Conservation (phyloP, 2,888 invertebrate species). For the Drosophila dives region DNA sequence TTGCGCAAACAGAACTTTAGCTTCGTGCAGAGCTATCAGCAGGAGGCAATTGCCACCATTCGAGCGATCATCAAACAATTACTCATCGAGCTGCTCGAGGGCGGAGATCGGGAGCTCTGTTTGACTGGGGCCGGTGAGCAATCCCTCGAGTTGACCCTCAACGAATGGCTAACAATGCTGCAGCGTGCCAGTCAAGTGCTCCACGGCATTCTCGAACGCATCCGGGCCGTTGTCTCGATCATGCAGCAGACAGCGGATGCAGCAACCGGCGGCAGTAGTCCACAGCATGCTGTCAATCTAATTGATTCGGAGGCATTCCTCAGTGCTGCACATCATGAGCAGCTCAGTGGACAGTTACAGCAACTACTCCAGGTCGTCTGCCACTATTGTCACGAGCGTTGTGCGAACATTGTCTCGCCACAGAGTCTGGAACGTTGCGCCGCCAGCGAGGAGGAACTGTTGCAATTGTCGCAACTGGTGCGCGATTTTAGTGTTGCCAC, state of each 20-base stretch:
- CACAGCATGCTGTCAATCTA: constrained; percentile 85
- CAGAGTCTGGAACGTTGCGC: constrained; percentile 89
- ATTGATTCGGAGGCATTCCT: constrained; percentile 90
- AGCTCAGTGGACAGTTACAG: constrained; percentile 89
- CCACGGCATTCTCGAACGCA: constrained; percentile 89
- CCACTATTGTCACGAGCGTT: constrained; percentile 96
- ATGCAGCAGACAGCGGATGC: constrained; percentile 91
- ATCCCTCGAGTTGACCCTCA: constrained; percentile 87
- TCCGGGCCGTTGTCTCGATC: constrained; percentile 90
- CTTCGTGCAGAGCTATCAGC: constrained; percentile 94
- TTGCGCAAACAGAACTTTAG: constrained; percentile 94
- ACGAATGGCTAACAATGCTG: constrained; percentile 90
- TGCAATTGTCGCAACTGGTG: constrained; percentile 90
- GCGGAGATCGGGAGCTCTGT: constrained; percentile 86
- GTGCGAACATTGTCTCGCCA: constrained; percentile 94
- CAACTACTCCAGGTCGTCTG: constrained; percentile 93
- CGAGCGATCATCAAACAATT: constrained; percentile 95
- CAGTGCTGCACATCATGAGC: constrained; percentile 88
- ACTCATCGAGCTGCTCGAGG: constrained; percentile 90
- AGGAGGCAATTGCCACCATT: constrained; percentile 95
- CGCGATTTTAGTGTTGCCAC: constrained; percentile 92
- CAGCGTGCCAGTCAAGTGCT: constrained; percentile 88
- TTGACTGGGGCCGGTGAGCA: constrained; percentile 86
- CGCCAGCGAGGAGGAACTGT: constrained; percentile 91
- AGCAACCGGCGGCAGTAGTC: constrained; percentile 86